phyloP scores from a whole-genome alignment of 2,797 vertebrate species.

The Phoebastria nigripes region DNA sequence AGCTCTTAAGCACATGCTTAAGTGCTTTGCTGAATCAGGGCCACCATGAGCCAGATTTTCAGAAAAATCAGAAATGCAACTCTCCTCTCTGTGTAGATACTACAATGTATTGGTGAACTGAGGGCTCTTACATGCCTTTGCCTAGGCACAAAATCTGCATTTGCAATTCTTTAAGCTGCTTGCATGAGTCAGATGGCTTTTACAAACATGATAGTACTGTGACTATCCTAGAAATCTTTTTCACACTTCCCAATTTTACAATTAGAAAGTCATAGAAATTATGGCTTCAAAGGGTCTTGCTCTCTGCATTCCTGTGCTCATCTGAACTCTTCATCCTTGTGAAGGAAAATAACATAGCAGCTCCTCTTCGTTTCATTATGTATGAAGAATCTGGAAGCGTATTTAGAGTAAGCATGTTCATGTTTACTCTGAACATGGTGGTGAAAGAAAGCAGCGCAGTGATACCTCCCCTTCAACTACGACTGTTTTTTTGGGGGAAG shows the following conservation, averaged over 20 bases:
- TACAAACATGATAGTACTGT: neutral
- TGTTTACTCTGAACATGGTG: neutral
- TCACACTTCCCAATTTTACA: neutral
- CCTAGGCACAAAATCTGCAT: neutral
- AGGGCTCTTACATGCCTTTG: neutral
- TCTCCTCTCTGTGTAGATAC: neutral
- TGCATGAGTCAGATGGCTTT: neutral
- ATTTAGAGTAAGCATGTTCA: neutral
- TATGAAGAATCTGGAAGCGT: neutral
- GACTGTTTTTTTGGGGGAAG: accelerated
- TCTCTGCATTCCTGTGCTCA: neutral
- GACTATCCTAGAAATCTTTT: neutral
- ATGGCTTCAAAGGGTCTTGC: neutral
- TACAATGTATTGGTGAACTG: accelerated
- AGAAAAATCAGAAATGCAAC: constrained; percentile 7
- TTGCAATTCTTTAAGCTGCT: neutral
- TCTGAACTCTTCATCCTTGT: neutral
- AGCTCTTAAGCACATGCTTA: constrained; percentile 62
- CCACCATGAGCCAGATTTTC: constrained; percentile 36
- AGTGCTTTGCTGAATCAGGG: constrained; percentile 53
- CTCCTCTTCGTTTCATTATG: accelerated
- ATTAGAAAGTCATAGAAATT: neutral
- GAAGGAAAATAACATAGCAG: neutral
- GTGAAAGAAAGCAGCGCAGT: neutral
- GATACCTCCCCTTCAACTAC: neutral